Conservation (phyloP, 2,888 invertebrate species). For the Orthosia gracilis region DNA sequence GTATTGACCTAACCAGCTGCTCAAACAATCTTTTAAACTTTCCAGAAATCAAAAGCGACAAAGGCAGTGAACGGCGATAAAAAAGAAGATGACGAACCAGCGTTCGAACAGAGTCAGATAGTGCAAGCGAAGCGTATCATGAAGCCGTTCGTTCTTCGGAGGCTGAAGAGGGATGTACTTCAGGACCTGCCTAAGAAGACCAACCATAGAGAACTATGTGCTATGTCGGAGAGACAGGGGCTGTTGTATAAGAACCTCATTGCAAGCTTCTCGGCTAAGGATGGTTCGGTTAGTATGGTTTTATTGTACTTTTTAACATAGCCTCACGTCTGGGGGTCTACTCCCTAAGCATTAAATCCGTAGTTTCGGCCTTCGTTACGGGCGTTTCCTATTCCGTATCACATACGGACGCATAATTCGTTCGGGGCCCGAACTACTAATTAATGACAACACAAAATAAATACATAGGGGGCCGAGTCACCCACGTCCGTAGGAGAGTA, state of each 20-base stretch:
- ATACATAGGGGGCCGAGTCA: no score
- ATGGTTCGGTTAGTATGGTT: slow-evolving; percentile 87
- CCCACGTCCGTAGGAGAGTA: no score
- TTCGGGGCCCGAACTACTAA: no score
- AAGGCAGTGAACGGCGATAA: slow-evolving; percentile 79
- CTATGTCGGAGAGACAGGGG: slow-evolving; percentile 94
- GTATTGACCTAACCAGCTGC: not conserved
- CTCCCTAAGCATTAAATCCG: no score
- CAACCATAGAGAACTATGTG: slow-evolving; percentile 92
- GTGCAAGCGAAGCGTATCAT: slow-evolving; percentile 98
- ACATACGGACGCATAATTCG: no score
- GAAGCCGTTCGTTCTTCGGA: slow-evolving; percentile 97
- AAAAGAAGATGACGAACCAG: slow-evolving; percentile 92
- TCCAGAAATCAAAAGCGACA: slow-evolving; percentile 91
- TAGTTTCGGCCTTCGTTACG: no score
- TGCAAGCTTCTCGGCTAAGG: slow-evolving; percentile 92
- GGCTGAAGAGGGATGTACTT: slow-evolving; percentile 96
- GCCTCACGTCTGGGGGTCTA: no score
- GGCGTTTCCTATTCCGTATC: no score
- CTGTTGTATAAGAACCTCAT: slow-evolving; percentile 94
- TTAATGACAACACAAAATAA: no score
- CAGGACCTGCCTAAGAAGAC: slow-evolving; percentile 96
- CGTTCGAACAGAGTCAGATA: slow-evolving; percentile 97
- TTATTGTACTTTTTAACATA: no score
- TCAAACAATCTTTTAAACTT: not conserved